Evolutionary conservation across 2,888 invertebrate species (phyloP).

Genomic region (Cancer borealis): DNA sequence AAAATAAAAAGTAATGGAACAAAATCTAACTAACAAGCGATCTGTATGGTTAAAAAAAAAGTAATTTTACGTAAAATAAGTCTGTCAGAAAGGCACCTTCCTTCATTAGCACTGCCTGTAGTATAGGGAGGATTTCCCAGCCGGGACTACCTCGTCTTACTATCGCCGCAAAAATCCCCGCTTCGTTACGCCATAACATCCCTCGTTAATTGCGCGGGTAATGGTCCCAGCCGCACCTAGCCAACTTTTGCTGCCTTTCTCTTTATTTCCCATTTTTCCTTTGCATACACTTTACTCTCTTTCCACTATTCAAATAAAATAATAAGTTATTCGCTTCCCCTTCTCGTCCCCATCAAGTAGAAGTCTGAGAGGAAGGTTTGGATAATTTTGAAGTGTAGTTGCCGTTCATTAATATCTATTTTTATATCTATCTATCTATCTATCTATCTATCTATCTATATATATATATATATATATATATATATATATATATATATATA

Average conservation of each 20-base stretch:
- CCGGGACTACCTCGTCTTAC: conserved; percentile 15
- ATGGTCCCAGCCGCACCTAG: conserved; percentile 33
- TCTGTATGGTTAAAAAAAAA: not conserved
- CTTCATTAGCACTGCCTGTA: not conserved
- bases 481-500: not conserved
- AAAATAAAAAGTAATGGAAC: not conserved
- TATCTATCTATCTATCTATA: too few species aligned
- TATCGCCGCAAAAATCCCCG: conserved; percentile 41
- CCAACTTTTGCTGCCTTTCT: conserved; percentile 21
- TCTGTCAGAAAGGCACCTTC: too few species aligned
- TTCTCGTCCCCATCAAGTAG: not conserved
- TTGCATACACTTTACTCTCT: not conserved
- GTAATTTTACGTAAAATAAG: not conserved
- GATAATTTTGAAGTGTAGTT: not conserved
- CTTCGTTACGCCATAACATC: conserved; percentile 55
- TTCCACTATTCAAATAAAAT: not conserved
- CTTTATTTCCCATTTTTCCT: not conserved
- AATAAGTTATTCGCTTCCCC: not conserved
- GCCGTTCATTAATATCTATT: not conserved
- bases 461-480: not conserved
- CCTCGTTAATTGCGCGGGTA: conserved; percentile 51
- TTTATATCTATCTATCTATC: too few species aligned
- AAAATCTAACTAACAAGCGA: not conserved
- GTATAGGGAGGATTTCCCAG: not conserved
- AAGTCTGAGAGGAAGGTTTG: not conserved